Evolutionary conservation across 2,113 vertebrate species (phyloP), one percentile per base, ranked within the genome.

Genomic region (Nycticorax nycticorax): DNA sequence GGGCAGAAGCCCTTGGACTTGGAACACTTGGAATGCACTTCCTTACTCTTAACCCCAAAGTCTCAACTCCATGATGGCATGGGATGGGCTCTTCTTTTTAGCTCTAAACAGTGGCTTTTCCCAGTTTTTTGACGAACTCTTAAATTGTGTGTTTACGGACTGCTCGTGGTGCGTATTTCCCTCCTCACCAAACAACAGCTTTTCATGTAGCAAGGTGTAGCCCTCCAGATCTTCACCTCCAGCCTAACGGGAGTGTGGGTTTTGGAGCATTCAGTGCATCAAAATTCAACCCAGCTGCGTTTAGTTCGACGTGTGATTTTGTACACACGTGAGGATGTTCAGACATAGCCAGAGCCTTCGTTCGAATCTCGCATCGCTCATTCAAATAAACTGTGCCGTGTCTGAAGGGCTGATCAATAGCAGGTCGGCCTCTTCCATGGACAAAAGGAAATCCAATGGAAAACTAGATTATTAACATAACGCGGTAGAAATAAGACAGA

Each of bases 371-470:
- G 55, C 5, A 0, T 64, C 69, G 12, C 37, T 18, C 6, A 1
- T 72, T 53, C 73, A 71, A 27, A 84, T 86, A 72, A 95, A 66
- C 55, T 10, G 9, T 57, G 39, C 47, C 2, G 4, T 55, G 24
- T 59, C 57, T 23, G 22, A 92, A 71, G 1, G 3, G 53, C 66
- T 83, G 57, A 91, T 89, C 57, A 16, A n/a, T 41, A 56, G 30
- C 64, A 30, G 33, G n/a, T 92, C 8, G 0, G 56, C 73, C 64
- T 37, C 30, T 92, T 94, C 45, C 66, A 77, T 91, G 79, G 43
- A 35, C 56, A 83, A 47, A 64, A 89, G 37, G 60, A 96, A 94
- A 95, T 95, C 78, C 81, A 56, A 4, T 66, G 32, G 56, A 73
- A 95, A 93, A 90, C 79, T 33, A 30, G 5, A 60, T 89, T 88